phyloP scores from a whole-genome alignment of 2,797 vertebrate genomes.

The Ataeniobius toweri region DNA sequence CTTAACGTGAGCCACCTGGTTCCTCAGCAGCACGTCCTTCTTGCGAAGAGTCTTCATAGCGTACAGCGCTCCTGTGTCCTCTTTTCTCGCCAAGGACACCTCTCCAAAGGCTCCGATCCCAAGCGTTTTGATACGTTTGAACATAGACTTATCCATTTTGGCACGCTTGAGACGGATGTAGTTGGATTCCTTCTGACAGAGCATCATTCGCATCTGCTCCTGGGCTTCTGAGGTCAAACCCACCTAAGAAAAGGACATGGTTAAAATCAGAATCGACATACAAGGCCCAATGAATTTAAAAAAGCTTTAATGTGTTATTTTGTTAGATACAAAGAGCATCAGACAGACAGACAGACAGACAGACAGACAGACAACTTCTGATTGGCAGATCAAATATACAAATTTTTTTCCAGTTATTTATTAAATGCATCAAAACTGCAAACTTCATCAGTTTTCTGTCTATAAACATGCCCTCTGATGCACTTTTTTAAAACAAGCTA shows the following conservation, averaged over 20 bases:
- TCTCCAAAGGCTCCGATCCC: conserved; percentile 97
- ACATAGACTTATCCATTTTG: conserved; percentile 99
- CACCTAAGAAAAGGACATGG: conserved; percentile 79
- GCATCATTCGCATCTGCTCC: conserved; percentile 99
- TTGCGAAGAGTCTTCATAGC: conserved; percentile 98
- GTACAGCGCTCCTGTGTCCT: conserved; percentile 93
- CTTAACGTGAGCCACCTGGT: conserved; percentile 98
- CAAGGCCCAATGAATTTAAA: neutral
- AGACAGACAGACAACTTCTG: too few relatives aligned
- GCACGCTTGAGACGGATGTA: conserved; percentile 96
- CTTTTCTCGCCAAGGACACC: conserved; percentile 94
- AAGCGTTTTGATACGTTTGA: conserved; percentile 96
- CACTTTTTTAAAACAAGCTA: too few relatives aligned
- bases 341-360: too few relatives aligned
- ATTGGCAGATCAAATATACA: too few relatives aligned
- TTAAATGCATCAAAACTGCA: too few relatives aligned
- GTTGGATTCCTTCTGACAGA: conserved; percentile 97
- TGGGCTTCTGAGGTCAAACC: conserved; percentile 94
- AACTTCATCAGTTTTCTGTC: too few relatives aligned
- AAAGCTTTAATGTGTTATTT: neutral
- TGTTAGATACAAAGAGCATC: conserved; percentile 11
- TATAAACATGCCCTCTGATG: too few relatives aligned
- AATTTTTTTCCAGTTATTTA: too few relatives aligned
- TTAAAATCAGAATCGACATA: neutral
- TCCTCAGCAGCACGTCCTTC: conserved; percentile 95